Evolutionary conservation across 2,797 vertebrate genomes (phyloP), one percentile per base, ranked within the genome.

Genomic region (Enteromius mattozi): DNA sequence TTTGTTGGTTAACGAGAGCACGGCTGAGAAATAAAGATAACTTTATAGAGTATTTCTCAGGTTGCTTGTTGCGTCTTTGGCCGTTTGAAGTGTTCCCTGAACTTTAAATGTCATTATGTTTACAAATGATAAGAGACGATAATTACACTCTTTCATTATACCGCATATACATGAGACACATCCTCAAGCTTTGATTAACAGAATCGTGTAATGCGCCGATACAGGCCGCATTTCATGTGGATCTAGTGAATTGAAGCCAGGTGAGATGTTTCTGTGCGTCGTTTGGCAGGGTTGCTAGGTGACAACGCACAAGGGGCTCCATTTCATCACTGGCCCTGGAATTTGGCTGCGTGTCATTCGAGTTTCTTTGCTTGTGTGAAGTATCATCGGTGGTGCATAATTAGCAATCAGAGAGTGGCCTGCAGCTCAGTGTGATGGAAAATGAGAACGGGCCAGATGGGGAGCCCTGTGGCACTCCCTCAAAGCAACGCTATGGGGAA

Each of bases 381-480:
- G 92, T 87, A 92, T 91, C 92, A 92, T 93, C 94, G 91, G 90
- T 91, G 80, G 89, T 74, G 90, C 93, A 93, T 95, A 93, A 94
- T 94, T 93, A 92, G 92, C 91, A 90, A 92, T 91, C 90, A 92
- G 89, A 89, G 86, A 83, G 85, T 89, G 81, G 88, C 88, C 89
- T 80, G 85, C 88, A 89, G 83, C 90, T 87, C 89, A 8, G 69
- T 87, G 89, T 88, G 59, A 66, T 51, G 91, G 85, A 82, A 88
- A 86, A 90, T 84, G 90, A 91, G 90, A 86, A 10, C 6, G 42
- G 82, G 90, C 90, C 93, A 93, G 87, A 92, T 91, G 89, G 91
- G 91, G 85, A 86, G 90, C 78, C 88, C 86, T 75, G 88, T 89
- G 85, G 87, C 86, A 87, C 75, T 86, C 88, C 89, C 68, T 87